phyloP scores from a whole-genome alignment of 2,797 vertebrate species.

The Esox lucius region DNA sequence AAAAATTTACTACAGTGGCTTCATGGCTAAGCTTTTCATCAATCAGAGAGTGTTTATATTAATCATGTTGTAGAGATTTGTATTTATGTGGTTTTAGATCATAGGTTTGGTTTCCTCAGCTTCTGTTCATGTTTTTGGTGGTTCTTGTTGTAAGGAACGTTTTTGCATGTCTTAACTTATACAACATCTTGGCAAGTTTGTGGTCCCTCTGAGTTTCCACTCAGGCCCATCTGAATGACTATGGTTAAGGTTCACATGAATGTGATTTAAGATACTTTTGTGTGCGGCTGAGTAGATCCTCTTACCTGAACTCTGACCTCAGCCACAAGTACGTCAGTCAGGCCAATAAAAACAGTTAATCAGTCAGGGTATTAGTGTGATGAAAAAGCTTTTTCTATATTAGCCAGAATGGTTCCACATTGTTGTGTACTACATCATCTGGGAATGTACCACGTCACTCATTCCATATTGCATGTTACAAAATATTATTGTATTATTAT shows the following conservation, averaged over 20 bases:
- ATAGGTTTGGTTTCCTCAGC: constrained; percentile 9
- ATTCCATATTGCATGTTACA: no score
- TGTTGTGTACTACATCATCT: constrained; percentile 2
- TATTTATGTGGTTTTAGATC: not conserved
- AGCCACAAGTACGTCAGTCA: not conserved
- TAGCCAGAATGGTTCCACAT: not conserved
- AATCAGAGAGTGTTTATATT: not conserved
- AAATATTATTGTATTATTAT: no score
- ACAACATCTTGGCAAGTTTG: not conserved
- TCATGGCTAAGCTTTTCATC: constrained; percentile 10
- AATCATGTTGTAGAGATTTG: not conserved
- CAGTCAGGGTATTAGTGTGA: constrained; percentile 19
- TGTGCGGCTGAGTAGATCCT: not conserved
- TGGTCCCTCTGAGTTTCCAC: constrained; percentile 17
- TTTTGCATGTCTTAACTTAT: no score
- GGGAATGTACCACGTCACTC: no score
- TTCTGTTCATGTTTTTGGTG: constrained; percentile 9
- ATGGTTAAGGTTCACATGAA: not conserved
- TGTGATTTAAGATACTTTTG: constrained; percentile 4
- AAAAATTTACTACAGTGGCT: constrained; percentile 8
- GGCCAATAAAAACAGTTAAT: constrained; percentile 35
- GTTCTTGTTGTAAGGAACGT: not conserved
- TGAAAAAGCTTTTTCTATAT: not conserved
- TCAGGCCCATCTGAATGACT: not conserved
- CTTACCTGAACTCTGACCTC: constrained; percentile 3